Evolutionary conservation across 2,797 vertebrate genomes (phyloP), one percentile per base, ranked within the genome.

Genomic region (Xerus rutilus): DNA sequence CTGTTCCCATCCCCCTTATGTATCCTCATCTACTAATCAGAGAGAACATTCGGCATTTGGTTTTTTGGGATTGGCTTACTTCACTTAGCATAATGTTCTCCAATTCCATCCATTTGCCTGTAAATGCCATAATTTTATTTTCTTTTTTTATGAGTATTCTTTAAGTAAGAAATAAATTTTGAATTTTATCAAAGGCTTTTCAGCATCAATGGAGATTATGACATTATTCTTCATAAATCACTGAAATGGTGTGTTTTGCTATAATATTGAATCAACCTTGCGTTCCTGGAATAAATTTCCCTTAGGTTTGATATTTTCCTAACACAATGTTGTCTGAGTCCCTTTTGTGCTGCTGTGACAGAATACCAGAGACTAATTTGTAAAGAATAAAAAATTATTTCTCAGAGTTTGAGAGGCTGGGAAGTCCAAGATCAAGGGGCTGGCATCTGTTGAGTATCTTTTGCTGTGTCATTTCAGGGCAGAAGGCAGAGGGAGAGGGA

Each of bases 111-210:
- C 39, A 39, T 39, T 39, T 39, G 39, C 39, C 39, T 39, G 39
- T 39, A 39, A 39, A 39, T 39, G 39, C 39, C 39, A 39, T 39
- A 39, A 39, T 39, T 39, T 39, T 39, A 39, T 39, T 39, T 39
- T 39, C 39, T 39, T 2, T 39, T 39, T 39, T 39, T 39, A 15
- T 43, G 17, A 84, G 10, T 73, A 13, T 62, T 89, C 93, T 85
- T 79, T 70, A 7, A 73, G 54, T 64, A 95, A 94, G 47, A 96
- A 96, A 45, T 89, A 86, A 54, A n/a, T 49, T 0, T 83, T 70
- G 32, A 20, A 76, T 93, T 78, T 94, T 92, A 67, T 76, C 28
- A 82, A 45, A 85, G 59, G 2, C 35, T 81, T 92, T 82, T 73
- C 39, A 94, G 21, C 28, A 52, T 95, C 28, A 30, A 3, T 79